Evolutionary conservation across 2,797 vertebrate genomes (phyloP).

Genomic region (Gadopsis bispinosus): DNA sequence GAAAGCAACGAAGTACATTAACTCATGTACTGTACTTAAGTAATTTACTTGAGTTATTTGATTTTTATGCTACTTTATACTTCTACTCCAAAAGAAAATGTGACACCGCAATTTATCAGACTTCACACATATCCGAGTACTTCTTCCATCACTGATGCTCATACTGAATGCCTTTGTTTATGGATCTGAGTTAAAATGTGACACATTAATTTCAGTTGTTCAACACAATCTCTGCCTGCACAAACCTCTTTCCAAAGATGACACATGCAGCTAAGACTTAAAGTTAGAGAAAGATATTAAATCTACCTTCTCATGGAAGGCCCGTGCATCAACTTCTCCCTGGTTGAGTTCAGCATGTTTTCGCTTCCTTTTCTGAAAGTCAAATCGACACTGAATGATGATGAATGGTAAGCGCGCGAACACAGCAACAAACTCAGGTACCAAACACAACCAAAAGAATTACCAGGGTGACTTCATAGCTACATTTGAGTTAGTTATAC

Average conservation of each 20-base stretch:
- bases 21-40: background rate
- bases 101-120: too few relatives aligned
- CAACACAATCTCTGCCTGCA: background rate
- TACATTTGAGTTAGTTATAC: background rate
- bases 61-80: background rate
- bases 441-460: background rate
- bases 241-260: background rate
- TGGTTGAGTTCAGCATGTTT: slow-evolving; percentile 87
- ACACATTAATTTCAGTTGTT: background rate
- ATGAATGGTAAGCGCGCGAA: background rate
- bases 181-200: background rate
- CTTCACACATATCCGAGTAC: too few relatives aligned
- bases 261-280: background rate
- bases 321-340: slow-evolving; percentile 90
- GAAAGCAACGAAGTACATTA: background rate
- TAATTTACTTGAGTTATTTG: background rate
- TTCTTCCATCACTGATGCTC: background rate
- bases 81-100: background rate
- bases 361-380: slow-evolving; percentile 89
- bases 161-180: background rate
- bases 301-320: slow-evolving; percentile 89
- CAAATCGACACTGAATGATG: background rate
- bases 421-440: background rate
- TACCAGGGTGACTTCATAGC: background rate
- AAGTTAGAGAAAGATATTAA: background rate